Percentiles rank a stretch among this genome's conserved stretches.
Evolutionary conservation across 2,113 vertebrate genomes (phyloP).

Genomic region (Microtus pennsylvanicus): DNA sequence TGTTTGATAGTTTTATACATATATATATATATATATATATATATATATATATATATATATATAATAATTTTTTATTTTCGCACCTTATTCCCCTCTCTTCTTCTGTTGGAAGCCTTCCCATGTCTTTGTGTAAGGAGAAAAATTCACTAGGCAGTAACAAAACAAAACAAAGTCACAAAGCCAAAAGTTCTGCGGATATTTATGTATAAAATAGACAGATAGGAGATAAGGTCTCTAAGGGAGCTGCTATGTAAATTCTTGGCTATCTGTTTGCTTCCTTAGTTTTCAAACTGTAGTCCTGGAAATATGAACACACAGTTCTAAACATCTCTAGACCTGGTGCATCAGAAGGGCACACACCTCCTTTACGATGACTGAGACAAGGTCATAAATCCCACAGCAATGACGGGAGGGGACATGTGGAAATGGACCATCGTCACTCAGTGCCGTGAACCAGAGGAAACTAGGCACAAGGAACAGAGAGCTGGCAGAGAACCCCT

Average conservation of each 20-base stretch:
- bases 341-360: constrained; percentile 2
- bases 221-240: background rate
- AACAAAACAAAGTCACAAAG: background rate
- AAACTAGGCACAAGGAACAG: constrained; percentile 33
- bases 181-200: background rate
- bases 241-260: constrained; percentile 19
- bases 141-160: constrained; percentile 33
- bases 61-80: background rate
- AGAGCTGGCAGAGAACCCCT: constrained; percentile 14
- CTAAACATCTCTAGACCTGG: constrained; percentile 22
- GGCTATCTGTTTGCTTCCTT: constrained; percentile 33
- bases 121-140: background rate
- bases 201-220: background rate
- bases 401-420: background rate
- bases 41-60: background rate
- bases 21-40: too few species aligned
- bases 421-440: background rate
- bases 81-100: background rate
- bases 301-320: constrained; percentile 65
- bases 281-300: constrained; percentile 53
- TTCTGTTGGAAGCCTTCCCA: background rate
- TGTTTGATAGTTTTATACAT: background rate
- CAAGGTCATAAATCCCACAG: constrained; percentile 19
- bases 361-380: constrained; percentile 26
- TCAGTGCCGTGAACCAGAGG: constrained; percentile 1